These are phyloP conservation scores for Lepidothrix coronata DNA, from an alignment of 2,113 vertebrate species.

Conservation along the genomic window DNA sequence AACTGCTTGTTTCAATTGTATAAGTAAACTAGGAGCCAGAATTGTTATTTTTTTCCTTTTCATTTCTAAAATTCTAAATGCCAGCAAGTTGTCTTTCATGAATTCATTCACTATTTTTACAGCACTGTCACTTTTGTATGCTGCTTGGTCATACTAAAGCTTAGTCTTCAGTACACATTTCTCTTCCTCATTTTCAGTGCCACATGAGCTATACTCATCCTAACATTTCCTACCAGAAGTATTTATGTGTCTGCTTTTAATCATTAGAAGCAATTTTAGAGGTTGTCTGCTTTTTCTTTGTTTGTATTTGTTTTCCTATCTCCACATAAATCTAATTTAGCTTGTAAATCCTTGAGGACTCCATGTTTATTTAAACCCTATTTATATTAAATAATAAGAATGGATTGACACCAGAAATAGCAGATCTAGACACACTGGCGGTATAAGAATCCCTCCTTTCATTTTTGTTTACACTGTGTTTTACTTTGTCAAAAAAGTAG, in stretches of 20 bases:
- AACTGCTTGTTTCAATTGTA: neutral
- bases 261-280: neutral
- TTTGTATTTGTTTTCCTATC: neutral
- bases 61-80: neutral
- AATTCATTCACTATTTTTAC: neutral
- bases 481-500: neutral
- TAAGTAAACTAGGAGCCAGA: neutral
- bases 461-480: neutral
- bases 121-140: neutral
- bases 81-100: neutral
- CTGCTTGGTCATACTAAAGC: neutral
- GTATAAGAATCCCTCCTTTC: neutral
- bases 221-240: neutral
- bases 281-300: neutral
- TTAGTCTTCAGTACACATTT: neutral
- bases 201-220: neutral
- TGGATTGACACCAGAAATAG: neutral
- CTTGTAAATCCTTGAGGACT: neutral
- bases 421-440: neutral
- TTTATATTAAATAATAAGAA: constrained; percentile 20
- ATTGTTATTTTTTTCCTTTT: neutral
- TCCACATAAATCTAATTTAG: neutral
- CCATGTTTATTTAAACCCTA: neutral
- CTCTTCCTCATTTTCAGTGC: neutral
- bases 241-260: neutral